Evolutionary conservation across 2,113 vertebrate genomes (phyloP).

Genomic region (Zosterops japonicus): DNA sequence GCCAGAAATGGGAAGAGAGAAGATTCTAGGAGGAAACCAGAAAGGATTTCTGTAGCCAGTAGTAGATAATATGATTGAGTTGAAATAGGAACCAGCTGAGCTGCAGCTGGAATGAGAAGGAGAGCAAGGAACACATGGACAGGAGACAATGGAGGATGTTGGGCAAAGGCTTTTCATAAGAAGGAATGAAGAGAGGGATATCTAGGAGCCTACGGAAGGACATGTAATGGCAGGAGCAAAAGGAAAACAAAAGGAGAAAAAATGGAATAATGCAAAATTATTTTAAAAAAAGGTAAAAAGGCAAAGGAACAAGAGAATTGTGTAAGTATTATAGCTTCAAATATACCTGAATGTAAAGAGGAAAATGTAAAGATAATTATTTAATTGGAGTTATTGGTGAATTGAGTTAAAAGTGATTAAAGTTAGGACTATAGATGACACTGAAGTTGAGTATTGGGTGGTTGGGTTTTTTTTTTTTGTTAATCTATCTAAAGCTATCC

Average conservation of each 20-base stretch:
- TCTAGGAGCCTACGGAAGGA: neutral
- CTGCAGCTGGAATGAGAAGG: neutral
- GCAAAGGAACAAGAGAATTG: neutral
- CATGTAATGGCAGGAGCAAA: neutral
- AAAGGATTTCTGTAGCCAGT: neutral
- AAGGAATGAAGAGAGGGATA: neutral
- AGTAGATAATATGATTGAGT: neutral
- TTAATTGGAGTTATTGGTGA: neutral
- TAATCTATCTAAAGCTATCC: neutral
- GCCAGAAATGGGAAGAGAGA: conserved; percentile 5
- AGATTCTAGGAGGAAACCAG: neutral
- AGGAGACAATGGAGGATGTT: neutral
- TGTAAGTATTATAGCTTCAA: neutral
- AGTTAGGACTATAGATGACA: neutral
- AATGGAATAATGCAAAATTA: neutral
- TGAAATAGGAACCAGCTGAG: neutral
- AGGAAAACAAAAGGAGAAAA: neutral
- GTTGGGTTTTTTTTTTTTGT: neutral
- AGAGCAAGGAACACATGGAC: neutral
- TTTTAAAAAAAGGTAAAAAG: neutral
- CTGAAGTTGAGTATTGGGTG: too few species aligned
- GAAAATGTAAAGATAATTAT: neutral
- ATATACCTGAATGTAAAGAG: neutral
- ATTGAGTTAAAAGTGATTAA: neutral
- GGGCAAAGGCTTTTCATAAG: neutral